Evolutionary conservation across 2,888 invertebrate species (phyloP).

Genomic region (Dicranocentrus wangi): DNA sequence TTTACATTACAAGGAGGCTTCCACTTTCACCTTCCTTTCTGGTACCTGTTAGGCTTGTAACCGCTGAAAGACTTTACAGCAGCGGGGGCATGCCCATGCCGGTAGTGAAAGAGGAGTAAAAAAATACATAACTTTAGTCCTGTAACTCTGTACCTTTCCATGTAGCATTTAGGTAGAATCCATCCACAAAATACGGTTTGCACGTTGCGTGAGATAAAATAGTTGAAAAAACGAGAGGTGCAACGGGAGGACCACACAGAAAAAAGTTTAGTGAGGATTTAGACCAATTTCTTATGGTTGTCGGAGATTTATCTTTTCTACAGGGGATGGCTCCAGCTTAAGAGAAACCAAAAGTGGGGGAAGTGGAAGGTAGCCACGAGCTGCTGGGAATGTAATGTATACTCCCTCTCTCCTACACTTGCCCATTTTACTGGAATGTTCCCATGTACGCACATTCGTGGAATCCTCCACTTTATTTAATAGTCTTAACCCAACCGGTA

Average conservation of each 20-base stretch:
- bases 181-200: not conserved
- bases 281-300: conserved; percentile 30
- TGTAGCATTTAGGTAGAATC: not conserved
- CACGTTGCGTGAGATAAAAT: conserved; percentile 29
- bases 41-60: not conserved
- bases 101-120: not conserved
- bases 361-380: not conserved
- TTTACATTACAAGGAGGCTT: conserved; percentile 23
- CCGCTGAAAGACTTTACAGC: not conserved
- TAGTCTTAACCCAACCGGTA: conserved; percentile 1
- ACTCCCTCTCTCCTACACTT: no score
- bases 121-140: not conserved
- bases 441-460: not conserved
- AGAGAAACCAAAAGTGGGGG: not conserved
- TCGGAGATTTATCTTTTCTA: conserved; percentile 41
- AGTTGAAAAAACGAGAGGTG: conserved; percentile 12
- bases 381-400: no score
- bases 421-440: not conserved
- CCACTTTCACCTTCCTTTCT: not conserved
- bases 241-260: conserved; percentile 6
- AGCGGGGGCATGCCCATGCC: not conserved
- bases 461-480: not conserved
- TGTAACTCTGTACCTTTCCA: not conserved
- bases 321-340: conserved; percentile 10
- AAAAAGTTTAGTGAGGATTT: conserved; percentile 28